Evolutionary conservation across 2,888 invertebrate species (phyloP), one percentile per base, ranked within the genome.

Genomic region (Metellina segmentata): DNA sequence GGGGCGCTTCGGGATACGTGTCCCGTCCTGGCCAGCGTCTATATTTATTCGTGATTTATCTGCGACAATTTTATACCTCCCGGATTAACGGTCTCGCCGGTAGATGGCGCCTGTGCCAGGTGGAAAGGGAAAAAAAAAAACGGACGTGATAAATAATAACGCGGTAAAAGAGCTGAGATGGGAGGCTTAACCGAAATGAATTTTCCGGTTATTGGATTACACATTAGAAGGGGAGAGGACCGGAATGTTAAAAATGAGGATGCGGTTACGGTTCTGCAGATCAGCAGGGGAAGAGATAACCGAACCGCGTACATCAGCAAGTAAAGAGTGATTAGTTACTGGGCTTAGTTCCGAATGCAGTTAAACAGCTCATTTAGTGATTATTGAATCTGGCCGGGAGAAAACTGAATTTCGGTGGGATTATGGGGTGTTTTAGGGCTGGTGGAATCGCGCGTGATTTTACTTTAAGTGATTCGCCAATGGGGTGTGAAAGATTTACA

Each of bases 131-230:
- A 78, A 52, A 75, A 85, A 85, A 85, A 85, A 75, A 71, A 70
- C 79, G 71, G 70, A 71, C 70, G 87, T 72, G 81, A 87, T 87
- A 87, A 87, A 87, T 87, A 86, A 86, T 86, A 87, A 87, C 81
- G 72, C 48, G 20, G 87, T 52, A 83, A 83, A 72, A 74, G 74
- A 20, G 83, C 83, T 87, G 71, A 71, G 79, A 78, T 78, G 78
- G 52, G n/a, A 34, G 19, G 71, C 72, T 81, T 81, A 87, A 79
- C 81, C n/a, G 87, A 79, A 81, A 87, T 79, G 79, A 72, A 81
- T 79, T 87, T 87, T 81, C 87, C 87, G 79, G 87, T 87, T 87
- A 87, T 87, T 87, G 87, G 87, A 81, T 87, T 87, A 87, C 71
- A 71, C 87, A 81, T 87, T 71, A 81, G 71, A 34, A 48, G 53